Percentiles rank a stretch among this genome's conserved stretches.
phyloP scores from a whole-genome alignment of 2,888 invertebrate species.

The Thera obeliscata region DNA sequence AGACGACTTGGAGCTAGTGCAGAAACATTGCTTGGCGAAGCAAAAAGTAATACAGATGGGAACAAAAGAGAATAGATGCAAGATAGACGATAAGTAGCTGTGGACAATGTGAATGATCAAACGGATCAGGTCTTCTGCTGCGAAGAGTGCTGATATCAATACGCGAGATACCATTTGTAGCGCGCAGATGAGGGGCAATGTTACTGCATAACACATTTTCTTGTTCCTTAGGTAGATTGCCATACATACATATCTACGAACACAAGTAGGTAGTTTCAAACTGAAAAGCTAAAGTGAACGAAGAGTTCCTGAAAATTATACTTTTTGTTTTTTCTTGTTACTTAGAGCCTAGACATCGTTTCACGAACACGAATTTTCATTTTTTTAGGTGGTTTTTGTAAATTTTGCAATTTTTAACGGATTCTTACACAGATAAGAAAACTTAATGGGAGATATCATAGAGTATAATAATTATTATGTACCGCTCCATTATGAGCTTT shows the following conservation, averaged over 20 bases:
- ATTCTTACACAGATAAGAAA: too few relatives aligned
- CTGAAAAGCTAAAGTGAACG: background rate
- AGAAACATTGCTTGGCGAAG: slow-evolving; percentile 45
- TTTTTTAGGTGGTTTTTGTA: too few relatives aligned
- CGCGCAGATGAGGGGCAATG: slow-evolving; percentile 49
- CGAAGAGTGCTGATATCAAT: slow-evolving; percentile 46
- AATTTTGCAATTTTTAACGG: too few relatives aligned
- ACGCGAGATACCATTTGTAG: slow-evolving; percentile 48
- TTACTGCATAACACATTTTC: slow-evolving; percentile 44
- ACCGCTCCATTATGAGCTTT: too few relatives aligned
- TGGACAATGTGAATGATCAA: slow-evolving; percentile 48
- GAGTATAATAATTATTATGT: too few relatives aligned
- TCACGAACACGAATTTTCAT: too few relatives aligned
- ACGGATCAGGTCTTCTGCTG: slow-evolving; percentile 53
- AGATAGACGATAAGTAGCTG: slow-evolving; percentile 44
- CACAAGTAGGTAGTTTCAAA: background rate
- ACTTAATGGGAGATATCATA: too few relatives aligned
- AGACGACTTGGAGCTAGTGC: slow-evolving; percentile 18
- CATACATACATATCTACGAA: background rate
- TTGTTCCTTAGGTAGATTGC: background rate
- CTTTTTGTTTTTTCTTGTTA: too few relatives aligned
- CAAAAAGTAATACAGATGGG: slow-evolving; percentile 48
- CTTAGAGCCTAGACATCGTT: too few relatives aligned
- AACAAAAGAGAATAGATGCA: slow-evolving; percentile 47
- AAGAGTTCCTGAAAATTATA: background rate